These are phyloP conservation scores for Beroe ovata DNA, from an alignment of 37 sponge, comb jelly and placozoan genomes.

Conservation along the genomic window DNA sequence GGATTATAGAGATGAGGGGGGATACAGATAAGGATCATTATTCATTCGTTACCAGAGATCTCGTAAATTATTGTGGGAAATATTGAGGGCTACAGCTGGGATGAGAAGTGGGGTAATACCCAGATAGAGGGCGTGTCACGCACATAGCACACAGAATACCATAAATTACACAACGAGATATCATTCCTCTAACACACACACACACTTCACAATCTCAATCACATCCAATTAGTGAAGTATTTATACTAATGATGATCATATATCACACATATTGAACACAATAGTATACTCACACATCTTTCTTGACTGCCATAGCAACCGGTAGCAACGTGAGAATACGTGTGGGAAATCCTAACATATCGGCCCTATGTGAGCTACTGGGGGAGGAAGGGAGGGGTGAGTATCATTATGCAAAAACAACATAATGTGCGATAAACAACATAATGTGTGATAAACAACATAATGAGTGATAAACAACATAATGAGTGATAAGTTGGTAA, in stretches of 20 bases:
- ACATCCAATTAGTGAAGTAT: too few relatives aligned
- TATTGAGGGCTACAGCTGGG: neutral
- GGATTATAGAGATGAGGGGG: neutral
- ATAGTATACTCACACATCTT: constrained; percentile 33
- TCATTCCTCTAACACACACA: too few relatives aligned
- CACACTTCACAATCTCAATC: neutral
- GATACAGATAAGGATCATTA: too few relatives aligned
- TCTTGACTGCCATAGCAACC: constrained; percentile 53
- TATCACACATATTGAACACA: too few relatives aligned
- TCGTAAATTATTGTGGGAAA: neutral
- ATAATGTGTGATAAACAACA: too few relatives aligned
- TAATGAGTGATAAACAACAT: too few relatives aligned
- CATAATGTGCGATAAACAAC: too few relatives aligned
- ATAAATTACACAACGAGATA: too few relatives aligned
- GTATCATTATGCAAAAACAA: neutral
- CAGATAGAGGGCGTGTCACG: neutral
- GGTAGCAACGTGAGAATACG: neutral
- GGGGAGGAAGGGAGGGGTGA: neutral
- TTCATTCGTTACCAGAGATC: neutral
- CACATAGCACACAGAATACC: neutral
- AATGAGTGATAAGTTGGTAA: too few relatives aligned
- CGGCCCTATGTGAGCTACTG: too few relatives aligned
- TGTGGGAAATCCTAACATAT: too few relatives aligned
- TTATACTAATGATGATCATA: too few relatives aligned
- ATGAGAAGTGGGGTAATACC: neutral